Evolutionary conservation across 1,140 invertebrate species (phyloP).

Genomic region (Drosophila setifemur): DNA sequence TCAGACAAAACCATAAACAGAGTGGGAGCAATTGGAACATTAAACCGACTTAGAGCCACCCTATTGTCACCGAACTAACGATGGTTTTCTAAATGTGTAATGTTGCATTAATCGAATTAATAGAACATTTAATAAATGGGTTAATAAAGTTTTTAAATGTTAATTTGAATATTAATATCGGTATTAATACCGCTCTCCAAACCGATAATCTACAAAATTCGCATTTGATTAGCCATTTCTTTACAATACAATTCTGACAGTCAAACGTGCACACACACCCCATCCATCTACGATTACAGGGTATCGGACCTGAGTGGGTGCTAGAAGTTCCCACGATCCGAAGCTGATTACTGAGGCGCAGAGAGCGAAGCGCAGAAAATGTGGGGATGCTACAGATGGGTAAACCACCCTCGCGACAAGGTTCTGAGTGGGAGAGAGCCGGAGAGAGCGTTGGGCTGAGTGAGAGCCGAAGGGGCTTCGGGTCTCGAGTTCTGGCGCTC

Average conservation of each 20-base stretch:
- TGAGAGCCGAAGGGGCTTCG: neutral
- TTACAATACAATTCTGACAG: too few species aligned
- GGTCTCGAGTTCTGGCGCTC: neutral
- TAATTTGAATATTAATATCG: too few species aligned
- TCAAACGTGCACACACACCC: too few species aligned
- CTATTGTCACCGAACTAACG: too few species aligned
- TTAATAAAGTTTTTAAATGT: too few species aligned
- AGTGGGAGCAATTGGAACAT: slow-evolving; percentile 11
- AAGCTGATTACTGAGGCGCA: slow-evolving; percentile 12
- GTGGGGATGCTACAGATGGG: slow-evolving; percentile 12
- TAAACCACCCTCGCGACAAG: slow-evolving; percentile 30
- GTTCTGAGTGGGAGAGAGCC: slow-evolving; percentile 7
- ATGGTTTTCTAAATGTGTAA: too few species aligned
- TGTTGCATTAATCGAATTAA: too few species aligned
- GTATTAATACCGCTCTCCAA: too few species aligned
- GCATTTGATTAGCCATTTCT: too few species aligned
- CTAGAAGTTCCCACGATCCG: slow-evolving; percentile 43
- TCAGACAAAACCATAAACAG: slow-evolving; percentile 44
- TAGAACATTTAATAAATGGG: too few species aligned
- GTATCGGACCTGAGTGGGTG: slow-evolving; percentile 11
- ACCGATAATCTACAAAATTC: too few species aligned
- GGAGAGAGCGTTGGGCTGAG: too few species aligned
- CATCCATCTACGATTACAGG: neutral
- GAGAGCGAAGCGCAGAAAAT: slow-evolving; percentile 16
- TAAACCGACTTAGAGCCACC: neutral